Base-by-base conservation (phyloP, 2,797 vertebrate species). In the Mionectes olivaceus region DNA sequence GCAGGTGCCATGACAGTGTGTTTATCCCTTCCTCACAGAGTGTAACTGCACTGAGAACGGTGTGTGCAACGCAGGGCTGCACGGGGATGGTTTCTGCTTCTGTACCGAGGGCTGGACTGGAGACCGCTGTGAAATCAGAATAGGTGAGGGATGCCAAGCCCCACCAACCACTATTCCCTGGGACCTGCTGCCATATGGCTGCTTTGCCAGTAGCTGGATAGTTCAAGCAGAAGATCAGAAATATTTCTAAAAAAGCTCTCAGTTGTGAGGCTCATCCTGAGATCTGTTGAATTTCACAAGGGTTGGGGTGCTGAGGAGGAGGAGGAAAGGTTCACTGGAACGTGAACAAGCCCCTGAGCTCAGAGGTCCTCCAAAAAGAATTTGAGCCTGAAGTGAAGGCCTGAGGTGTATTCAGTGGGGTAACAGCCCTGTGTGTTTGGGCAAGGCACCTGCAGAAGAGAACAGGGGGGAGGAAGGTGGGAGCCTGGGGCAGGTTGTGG, bases 31-130 rank as follows among this genome's bases (percentile, higher is more conserved):
- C 61, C 87, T 65, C 76, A 5, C 96, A 99, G 99, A 90, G 49
- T 99, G 99, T 94, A 96, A 23, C 80, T 99, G 99, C 33, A 97
- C 97, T 0, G n/a, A n/a, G 37, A 95, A 98, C 0, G 99, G 99
- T 0, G 95, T 57, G 47, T 99, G 99, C 95, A 98, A 99, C 0
- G 98, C 98, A 1, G 99, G 99, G 7, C 79, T 98, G 13, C 98
- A 98, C 1, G 99, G 99, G 0, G 98, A 98, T 3, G 99, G 99
- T 71, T 96, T 97, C 94, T 99, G 99, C 95, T 98, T 98, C 95
- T 99, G 99, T 85, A 64, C 92, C 0, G 96, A 98, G 13, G 99
- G 99, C 70, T 99, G 99, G 99, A 97, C 94, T 2, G 99, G 99
- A 33, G 86, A 96, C 2, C 95, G 0, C 78, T 99, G 99, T 25